phyloP scores from a whole-genome alignment of 2,797 vertebrate species.

The Salarias fasciatus region DNA sequence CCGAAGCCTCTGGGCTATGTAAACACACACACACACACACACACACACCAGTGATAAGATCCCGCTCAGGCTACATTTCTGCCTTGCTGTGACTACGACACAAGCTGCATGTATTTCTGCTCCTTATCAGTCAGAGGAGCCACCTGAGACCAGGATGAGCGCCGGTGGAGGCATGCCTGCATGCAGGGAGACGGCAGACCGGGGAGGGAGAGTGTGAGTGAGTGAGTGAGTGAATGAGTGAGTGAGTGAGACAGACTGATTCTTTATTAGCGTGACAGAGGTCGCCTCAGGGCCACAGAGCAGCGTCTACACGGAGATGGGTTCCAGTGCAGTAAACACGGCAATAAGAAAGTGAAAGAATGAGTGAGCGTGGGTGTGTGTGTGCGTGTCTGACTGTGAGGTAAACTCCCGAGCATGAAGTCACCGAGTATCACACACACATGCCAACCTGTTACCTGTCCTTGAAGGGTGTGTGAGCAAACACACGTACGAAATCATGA shows the following conservation, averaged over 20 bases:
- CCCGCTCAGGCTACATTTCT: conserved; percentile 50
- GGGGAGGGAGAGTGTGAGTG: conserved; percentile 1
- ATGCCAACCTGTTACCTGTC: conserved; percentile 6
- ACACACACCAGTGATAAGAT: conserved; percentile 60
- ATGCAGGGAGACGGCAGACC: conserved; percentile 2
- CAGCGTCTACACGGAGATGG: not conserved
- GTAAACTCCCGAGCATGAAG: conserved; percentile 32
- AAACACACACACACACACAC: conserved; percentile 61
- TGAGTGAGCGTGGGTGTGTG: conserved; percentile 8
- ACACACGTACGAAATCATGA: not conserved
- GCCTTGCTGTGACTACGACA: conserved; percentile 24
- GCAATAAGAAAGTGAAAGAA: conserved; percentile 46
- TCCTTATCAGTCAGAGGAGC: conserved; percentile 15
- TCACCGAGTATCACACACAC: conserved; percentile 10
- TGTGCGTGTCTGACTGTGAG: not conserved
- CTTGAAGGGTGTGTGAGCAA: conserved; percentile 22
- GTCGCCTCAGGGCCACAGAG: conserved; percentile 7
- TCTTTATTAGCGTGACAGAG: conserved; percentile 21
- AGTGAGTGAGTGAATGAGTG: conserved; percentile 11
- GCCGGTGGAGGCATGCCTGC: not conserved
- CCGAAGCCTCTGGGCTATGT: conserved; percentile 71
- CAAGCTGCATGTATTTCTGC: conserved; percentile 4
- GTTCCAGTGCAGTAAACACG: not conserved
- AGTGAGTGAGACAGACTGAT: not conserved
- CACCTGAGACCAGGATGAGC: not conserved